Evolutionary conservation across 2,113 vertebrate genomes (phyloP), one percentile per base, ranked within the genome.

Genomic region (Loxodonta africana): DNA sequence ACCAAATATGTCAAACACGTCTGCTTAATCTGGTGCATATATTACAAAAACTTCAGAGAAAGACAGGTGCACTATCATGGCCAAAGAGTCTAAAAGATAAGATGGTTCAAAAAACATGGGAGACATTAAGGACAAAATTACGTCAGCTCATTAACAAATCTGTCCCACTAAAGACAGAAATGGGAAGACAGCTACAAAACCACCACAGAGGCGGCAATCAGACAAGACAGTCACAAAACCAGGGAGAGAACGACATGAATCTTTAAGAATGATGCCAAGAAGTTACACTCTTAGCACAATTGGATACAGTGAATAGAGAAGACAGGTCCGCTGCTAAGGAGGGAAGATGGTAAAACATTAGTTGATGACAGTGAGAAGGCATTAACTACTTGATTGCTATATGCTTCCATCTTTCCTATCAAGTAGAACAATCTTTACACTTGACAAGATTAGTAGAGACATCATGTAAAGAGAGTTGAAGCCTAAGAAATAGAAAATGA

Each of bases 21-120:
- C 62, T 53, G 26, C 21, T 84, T 89, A 62, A 41, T 76, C 67
- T 95, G 33, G 1, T 71, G 5, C n/a, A 25, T 26, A 26, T 63
- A 94, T 62, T 81, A 82, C 18, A n/a, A 94, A 89, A 80, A 80
- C n/a, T 83, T 84, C 37, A 88, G 44, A 78, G 28, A 21, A 76
- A 65, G n/a, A 78, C 41, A 74, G 26, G 17, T 80, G 23, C 91
- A 78, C 41, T 67, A 76, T 15, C 44, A 83, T 25, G 21, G 37
- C 71, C 88, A 91, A 81, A 93, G n/a, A 84, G 46, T 63, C 41
- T 83, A 14, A 97, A 86, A n/a, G 30, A 25, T 74, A 71, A 82
- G 48, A 88, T 25, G 62, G 48, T 28, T 88, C 28, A 93, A 46
- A 12, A 76, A 51, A 85, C 57, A 69, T 28, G 77, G 15, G 20